These are phyloP conservation scores for Dryadula phaetusa DNA, from an alignment of 2,888 invertebrate species.

Conservation along the genomic window DNA sequence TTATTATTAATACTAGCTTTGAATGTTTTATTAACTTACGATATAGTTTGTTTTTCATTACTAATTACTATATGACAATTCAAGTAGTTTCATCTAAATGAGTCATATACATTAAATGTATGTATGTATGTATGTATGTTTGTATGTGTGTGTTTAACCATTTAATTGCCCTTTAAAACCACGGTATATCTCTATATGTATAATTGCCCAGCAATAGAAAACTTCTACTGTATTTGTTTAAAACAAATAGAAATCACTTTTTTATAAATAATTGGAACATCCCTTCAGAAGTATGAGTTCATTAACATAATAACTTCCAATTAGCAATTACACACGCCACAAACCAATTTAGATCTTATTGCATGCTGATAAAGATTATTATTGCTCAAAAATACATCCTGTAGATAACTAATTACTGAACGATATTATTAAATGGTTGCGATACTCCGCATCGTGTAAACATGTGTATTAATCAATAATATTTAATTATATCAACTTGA, in stretches of 20 bases:
- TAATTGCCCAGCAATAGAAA: not conserved
- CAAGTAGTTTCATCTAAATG: not conserved
- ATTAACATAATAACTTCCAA: slow-evolving; percentile 36
- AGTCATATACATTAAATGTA: too few species aligned
- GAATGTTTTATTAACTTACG: too few species aligned
- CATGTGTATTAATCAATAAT: slow-evolving; percentile 55
- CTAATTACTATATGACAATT: too few species aligned
- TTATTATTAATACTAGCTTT: too few species aligned
- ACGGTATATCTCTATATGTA: too few species aligned
- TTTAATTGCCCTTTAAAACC: too few species aligned
- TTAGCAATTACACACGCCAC: not conserved
- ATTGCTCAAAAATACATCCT: not conserved
- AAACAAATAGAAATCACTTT: slow-evolving; percentile 7
- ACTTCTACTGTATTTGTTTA: not conserved
- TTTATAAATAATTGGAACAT: slow-evolving; percentile 14
- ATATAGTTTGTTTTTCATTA: too few species aligned
- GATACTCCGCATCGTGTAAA: slow-evolving; percentile 51
- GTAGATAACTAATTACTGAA: slow-evolving; percentile 34
- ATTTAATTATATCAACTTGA: slow-evolving; percentile 48
- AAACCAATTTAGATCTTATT: slow-evolving; percentile 17
- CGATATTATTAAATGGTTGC: slow-evolving; percentile 43
- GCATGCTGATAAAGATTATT: slow-evolving; percentile 5
- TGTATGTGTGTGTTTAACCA: too few species aligned
- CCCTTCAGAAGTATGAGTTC: slow-evolving; percentile 30
- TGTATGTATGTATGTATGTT: too few species aligned